These are phyloP conservation scores for Varecia variegata DNA, from an alignment of 2,797 vertebrate species.

Conservation along the genomic window DNA sequence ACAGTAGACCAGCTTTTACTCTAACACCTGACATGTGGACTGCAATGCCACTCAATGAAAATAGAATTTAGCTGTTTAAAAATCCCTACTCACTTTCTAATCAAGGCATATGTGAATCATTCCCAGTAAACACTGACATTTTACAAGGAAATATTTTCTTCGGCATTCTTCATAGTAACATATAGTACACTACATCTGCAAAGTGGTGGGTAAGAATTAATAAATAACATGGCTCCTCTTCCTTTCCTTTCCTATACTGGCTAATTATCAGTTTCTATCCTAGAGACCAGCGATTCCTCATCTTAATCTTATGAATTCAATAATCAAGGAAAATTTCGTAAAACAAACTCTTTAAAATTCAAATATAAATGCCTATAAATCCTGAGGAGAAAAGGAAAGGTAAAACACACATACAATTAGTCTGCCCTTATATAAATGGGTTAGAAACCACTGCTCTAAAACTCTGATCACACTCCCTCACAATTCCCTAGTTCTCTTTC, in stretches of 20 bases:
- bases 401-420: neutral
- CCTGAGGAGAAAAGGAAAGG: neutral
- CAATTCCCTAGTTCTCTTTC: neutral
- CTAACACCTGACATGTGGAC: neutral
- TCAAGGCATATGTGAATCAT: neutral
- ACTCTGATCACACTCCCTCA: neutral
- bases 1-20: neutral
- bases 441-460: neutral
- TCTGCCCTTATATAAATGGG: neutral
- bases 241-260: neutral
- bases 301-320: slow-evolving; percentile 17
- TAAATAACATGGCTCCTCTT: neutral
- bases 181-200: neutral
- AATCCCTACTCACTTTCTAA: slow-evolving; percentile 17
- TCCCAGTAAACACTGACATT: slow-evolving; percentile 12
- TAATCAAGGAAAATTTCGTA: slow-evolving; percentile 28
- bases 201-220: neutral
- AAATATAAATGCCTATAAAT: neutral
- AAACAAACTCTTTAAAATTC: slow-evolving; percentile 14
- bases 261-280: neutral
- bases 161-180: slow-evolving; percentile 24
- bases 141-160: slow-evolving; percentile 35
- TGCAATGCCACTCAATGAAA: neutral
- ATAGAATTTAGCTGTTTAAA: slow-evolving; percentile 37
- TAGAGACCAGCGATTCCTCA: neutral